These are phyloP conservation scores for Sebastes aleutianus DNA, from an alignment of 2,797 vertebrate genomes.

Conservation along the genomic window DNA sequence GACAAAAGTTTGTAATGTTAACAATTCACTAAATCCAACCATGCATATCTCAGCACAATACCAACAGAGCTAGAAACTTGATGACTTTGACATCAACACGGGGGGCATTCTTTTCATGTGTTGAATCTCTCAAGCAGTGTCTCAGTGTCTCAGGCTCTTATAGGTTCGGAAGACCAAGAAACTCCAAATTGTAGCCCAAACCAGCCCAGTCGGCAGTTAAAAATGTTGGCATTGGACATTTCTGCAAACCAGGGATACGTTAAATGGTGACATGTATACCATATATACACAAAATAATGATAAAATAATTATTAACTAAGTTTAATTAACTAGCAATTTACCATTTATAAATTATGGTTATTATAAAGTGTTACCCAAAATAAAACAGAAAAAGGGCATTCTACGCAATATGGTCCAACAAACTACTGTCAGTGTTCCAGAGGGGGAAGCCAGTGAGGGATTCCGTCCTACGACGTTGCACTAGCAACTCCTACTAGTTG, in stretches of 20 bases:
- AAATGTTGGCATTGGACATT: no score
- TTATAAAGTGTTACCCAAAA: background rate
- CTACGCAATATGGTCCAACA: background rate
- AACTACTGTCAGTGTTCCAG: background rate
- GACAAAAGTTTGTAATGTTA: background rate
- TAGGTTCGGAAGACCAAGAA: background rate
- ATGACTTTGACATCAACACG: background rate
- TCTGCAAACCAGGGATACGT: background rate
- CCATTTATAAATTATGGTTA: no score
- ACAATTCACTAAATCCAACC: background rate
- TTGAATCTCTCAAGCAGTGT: background rate
- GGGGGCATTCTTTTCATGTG: background rate
- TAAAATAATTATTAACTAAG: no score
- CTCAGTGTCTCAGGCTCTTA: background rate
- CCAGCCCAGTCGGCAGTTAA: accelerated
- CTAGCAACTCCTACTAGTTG: background rate
- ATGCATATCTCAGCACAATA: background rate
- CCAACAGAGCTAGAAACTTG: background rate
- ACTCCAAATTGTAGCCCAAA: background rate
- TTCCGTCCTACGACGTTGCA: background rate
- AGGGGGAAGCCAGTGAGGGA: background rate
- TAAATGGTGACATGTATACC: no score
- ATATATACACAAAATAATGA: no score
- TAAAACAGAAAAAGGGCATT: background rate
- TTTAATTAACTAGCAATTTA: no score